Evolutionary conservation across 1,140 invertebrate species (phyloP).

Genomic region (Schlechtendalia chinensis): DNA sequence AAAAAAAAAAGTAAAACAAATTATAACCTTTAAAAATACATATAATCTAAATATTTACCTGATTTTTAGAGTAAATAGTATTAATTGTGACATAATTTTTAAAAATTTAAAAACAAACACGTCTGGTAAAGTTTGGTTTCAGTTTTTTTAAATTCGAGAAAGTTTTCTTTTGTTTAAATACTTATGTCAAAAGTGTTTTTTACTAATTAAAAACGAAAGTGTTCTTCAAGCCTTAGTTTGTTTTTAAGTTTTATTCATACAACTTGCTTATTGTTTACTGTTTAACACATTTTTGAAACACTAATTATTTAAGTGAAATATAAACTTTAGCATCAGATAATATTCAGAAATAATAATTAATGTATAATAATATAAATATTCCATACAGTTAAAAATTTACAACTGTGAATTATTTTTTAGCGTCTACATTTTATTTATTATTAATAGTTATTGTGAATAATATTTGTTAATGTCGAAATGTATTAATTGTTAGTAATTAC

Average conservation of each 20-base stretch:
- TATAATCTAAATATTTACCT: background rate
- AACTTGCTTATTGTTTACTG: background rate
- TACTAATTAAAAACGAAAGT: slow-evolving; percentile 7
- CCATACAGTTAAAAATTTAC: too few species aligned
- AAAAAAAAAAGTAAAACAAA: too few species aligned
- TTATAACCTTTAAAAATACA: too few species aligned
- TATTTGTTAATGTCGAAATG: too few species aligned
- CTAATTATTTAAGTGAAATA: background rate
- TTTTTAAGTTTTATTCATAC: background rate
- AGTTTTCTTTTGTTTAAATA: slow-evolving; percentile 12
- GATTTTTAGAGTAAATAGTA: background rate
- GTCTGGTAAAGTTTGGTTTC: background rate
- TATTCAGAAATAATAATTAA: too few species aligned
- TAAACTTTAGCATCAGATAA: background rate
- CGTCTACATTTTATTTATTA: too few species aligned
- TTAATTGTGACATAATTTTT: background rate
- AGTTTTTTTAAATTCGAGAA: background rate
- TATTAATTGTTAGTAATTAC: too few species aligned
- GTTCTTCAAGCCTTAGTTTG: background rate
- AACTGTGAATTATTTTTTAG: too few species aligned
- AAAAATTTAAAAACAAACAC: background rate
- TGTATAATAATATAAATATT: too few species aligned
- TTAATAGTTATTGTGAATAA: too few species aligned
- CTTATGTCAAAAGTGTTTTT: slow-evolving; percentile 6
- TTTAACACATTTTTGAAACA: background rate